These are phyloP conservation scores for Alosa alosa DNA, from an alignment of 2,113 vertebrate species.

Conservation along the genomic window DNA sequence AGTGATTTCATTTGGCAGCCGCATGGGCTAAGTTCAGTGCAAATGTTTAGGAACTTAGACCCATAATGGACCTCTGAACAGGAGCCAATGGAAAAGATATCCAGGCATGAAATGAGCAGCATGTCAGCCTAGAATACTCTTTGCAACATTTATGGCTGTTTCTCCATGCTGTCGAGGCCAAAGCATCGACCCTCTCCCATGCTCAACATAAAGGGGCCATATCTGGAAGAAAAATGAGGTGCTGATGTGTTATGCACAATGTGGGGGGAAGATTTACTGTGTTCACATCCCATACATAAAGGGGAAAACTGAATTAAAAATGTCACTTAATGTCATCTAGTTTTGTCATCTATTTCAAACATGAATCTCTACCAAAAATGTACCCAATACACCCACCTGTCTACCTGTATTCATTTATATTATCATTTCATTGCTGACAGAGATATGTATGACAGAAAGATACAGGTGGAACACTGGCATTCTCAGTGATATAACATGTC, in stretches of 20 bases:
- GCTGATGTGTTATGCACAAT: background rate
- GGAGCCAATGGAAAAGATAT: background rate
- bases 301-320: background rate
- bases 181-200: background rate
- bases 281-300: background rate
- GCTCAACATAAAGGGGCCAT: background rate
- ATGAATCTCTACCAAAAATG: background rate
- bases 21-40: background rate
- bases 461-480: background rate
- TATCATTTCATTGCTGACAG: background rate
- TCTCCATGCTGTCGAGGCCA: background rate
- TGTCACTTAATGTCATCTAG: background rate
- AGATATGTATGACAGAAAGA: background rate
- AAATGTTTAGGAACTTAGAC: background rate
- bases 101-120: background rate
- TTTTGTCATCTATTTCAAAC: background rate
- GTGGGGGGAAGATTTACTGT: background rate
- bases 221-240: slow-evolving; percentile 6
- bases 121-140: background rate
- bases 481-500: background rate
- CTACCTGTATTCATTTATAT: background rate
- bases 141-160: background rate
- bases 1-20: background rate
- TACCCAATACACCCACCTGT: no score
- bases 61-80: background rate